Conservation (phyloP, 2,888 invertebrate genomes). For the Philonicus albiceps region DNA sequence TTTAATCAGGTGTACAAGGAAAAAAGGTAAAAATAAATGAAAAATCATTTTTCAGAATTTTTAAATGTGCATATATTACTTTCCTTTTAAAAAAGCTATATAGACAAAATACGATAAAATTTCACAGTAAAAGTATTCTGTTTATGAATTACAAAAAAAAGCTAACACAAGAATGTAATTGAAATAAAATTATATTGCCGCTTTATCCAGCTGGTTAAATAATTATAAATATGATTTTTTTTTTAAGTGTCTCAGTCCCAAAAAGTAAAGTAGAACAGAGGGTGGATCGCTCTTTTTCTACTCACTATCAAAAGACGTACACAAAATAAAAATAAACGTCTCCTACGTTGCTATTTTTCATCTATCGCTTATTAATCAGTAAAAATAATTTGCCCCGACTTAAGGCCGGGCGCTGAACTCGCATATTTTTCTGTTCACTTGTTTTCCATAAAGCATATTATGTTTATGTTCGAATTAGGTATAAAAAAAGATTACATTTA, state of each 20-base stretch:
- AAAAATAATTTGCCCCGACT: neutral
- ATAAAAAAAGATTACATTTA: conserved; percentile 16
- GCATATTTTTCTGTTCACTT: neutral
- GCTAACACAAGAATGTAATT: conserved; percentile 16
- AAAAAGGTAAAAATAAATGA: neutral
- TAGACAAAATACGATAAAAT: conserved; percentile 24
- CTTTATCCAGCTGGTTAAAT: neutral
- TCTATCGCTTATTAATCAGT: neutral
- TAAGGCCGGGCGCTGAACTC: neutral
- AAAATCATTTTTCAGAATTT: neutral
- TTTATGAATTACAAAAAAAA: conserved; percentile 1
- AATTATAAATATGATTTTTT: neutral
- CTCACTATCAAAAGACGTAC: neutral
- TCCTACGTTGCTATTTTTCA: neutral
- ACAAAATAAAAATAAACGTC: neutral
- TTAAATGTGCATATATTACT: conserved; percentile 27
- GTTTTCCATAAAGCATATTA: neutral
- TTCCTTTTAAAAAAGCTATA: conserved; percentile 36
- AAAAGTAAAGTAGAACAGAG: neutral
- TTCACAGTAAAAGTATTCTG: conserved; percentile 8
- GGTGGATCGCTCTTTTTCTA: neutral
- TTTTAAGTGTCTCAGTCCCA: neutral
- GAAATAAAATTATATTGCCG: neutral
- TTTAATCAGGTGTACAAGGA: neutral
- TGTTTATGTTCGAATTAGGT: conserved; percentile 19